These are phyloP conservation scores for Camponotus fellah DNA, from an alignment of 2,888 invertebrate species.

Conservation along the genomic window DNA sequence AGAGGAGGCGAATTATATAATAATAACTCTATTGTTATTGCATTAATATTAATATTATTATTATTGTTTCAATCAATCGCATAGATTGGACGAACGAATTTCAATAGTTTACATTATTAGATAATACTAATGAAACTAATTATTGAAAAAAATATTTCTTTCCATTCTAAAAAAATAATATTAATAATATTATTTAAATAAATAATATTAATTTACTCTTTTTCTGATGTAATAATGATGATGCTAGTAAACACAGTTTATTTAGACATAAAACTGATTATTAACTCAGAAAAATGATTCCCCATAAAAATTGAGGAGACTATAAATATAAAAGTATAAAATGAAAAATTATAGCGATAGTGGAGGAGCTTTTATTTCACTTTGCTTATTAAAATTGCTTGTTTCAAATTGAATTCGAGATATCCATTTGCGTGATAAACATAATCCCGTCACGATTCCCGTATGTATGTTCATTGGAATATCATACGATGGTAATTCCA, in stretches of 20 bases:
- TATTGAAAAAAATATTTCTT: neutral
- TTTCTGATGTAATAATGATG: neutral
- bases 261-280: neutral
- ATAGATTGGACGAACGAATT: neutral
- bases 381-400: constrained; percentile 32
- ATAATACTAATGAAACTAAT: neutral
- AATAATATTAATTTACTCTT: too few relatives aligned
- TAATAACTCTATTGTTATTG: constrained; percentile 6
- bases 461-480: constrained; percentile 38
- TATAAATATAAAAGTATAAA: neutral
- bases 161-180: neutral
- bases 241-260: neutral
- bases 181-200: neutral
- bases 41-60: constrained; percentile 14
- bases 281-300: neutral
- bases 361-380: neutral
- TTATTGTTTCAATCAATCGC: constrained; percentile 9
- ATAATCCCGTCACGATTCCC: constrained; percentile 25
- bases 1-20: neutral
- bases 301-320: neutral
- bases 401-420: constrained; percentile 50
- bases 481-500: constrained; percentile 32
- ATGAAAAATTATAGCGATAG: neutral
- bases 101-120: neutral
- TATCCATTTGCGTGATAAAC: constrained; percentile 34